phyloP scores from a whole-genome alignment of 2,113 vertebrate species.

The Penelope pileata region DNA sequence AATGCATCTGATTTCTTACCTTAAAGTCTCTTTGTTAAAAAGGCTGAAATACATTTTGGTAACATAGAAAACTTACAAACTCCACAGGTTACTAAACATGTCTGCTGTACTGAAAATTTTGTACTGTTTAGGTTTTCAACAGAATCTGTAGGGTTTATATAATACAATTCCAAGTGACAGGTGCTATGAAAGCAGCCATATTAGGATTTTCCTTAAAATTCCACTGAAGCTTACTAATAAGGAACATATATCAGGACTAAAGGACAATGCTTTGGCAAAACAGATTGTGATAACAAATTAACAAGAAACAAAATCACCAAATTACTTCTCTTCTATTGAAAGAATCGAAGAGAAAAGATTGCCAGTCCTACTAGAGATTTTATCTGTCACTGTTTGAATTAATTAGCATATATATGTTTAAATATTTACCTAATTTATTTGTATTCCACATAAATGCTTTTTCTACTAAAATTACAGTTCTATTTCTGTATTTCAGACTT shows the following conservation, averaged over 20 bases:
- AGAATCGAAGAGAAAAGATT: neutral
- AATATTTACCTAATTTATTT: neutral
- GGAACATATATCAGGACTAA: neutral
- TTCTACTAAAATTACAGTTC: neutral
- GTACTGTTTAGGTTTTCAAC: slow-evolving; percentile 40
- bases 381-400: neutral
- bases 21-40: neutral
- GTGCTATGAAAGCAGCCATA: neutral
- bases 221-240: slow-evolving; percentile 3
- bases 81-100: neutral
- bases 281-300: neutral
- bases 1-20: neutral
- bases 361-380: neutral
- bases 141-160: slow-evolving; percentile 42
- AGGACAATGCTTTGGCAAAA: neutral
- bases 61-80: slow-evolving; percentile 22
- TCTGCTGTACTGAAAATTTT: slow-evolving; percentile 15
- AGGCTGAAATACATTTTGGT: neutral
- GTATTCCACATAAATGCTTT: neutral
- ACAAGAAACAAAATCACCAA: neutral
- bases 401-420: neutral
- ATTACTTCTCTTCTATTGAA: neutral
- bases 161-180: slow-evolving; percentile 50
- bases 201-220: slow-evolving; percentile 12
- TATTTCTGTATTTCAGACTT: neutral